Conservation (phyloP, 2,888 invertebrate genomes). For the Hoplodrina ambigua region DNA sequence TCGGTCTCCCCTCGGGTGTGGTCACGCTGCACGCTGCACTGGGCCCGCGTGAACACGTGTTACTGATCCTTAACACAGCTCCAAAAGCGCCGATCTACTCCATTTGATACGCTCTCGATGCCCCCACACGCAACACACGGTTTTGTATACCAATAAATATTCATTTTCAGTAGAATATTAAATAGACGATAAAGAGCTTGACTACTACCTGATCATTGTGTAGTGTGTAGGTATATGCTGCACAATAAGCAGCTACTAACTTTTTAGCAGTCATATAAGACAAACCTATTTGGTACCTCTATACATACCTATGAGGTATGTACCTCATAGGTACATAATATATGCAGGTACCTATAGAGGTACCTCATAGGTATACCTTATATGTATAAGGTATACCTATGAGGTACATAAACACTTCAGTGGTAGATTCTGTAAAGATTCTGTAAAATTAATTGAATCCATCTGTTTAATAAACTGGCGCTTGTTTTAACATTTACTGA, state of each 20-base stretch:
- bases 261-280: slow-evolving; percentile 3
- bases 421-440: slow-evolving; percentile 30
- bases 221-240: background rate
- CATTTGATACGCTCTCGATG: slow-evolving; percentile 82
- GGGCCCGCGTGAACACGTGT: slow-evolving; percentile 82
- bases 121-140: slow-evolving; percentile 79
- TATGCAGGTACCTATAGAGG: too few relatives aligned
- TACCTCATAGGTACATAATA: too few relatives aligned
- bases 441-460: slow-evolving; percentile 45
- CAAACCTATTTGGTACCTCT: background rate
- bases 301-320: background rate
- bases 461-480: slow-evolving; percentile 37
- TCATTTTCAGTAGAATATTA: slow-evolving; percentile 63
- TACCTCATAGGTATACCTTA: background rate
- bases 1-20: slow-evolving; percentile 73
- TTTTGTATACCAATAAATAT: slow-evolving; percentile 73
- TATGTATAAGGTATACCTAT: too few relatives aligned
- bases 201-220: slow-evolving; percentile 54
- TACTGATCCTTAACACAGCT: slow-evolving; percentile 76
- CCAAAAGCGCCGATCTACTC: slow-evolving; percentile 77
- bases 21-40: slow-evolving; percentile 78
- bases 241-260: too few relatives aligned
- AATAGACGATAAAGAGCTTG: slow-evolving; percentile 51
- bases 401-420: slow-evolving; percentile 24
- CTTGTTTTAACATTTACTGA: slow-evolving; percentile 50